Evolutionary conservation across 1,140 invertebrate genomes (phyloP), one percentile per base, ranked within the genome.

Genomic region (Littorina saxatilis): DNA sequence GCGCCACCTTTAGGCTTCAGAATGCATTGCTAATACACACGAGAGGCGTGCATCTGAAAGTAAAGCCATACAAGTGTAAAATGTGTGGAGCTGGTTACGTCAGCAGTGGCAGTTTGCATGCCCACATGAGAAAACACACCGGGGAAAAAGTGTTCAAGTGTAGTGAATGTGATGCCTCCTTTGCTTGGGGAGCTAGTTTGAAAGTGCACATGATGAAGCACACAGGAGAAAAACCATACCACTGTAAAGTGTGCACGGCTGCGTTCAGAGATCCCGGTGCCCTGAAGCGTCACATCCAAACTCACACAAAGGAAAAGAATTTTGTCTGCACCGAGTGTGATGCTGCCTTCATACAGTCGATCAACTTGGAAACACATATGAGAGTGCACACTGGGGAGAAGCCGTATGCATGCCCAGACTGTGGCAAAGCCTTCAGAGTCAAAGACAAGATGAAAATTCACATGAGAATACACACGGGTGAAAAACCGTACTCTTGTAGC

Each of bases 31-130:
- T n/a, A n/a, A n/a, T n/a, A n/a, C n/a, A n/a, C n/a, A n/a, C n/a
- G n/a, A n/a, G n/a, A n/a, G n/a, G n/a, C n/a, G n/a, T n/a, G n/a
- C n/a, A n/a, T n/a, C n/a, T n/a, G n/a, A n/a, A n/a, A n/a, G n/a
- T n/a, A n/a, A 97, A 97, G 88, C 96, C 96, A 0, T 97, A 97
- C 92, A 95, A 95, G 3, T 98, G 96, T 92, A 94, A 96, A n/a
- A 96, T 97, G 88, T 97, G 96, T 92, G 96, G 96, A 29, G 94
- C 96, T 63, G 96, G 96, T 88, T 97, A 97, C 85, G 90, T 93
- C 47, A 87, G 89, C 43, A 84, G 88, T 55, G 89, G 88, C n/a
- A 82, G 87, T 80, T 78, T 88, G 58, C 83, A 86, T 61, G 77
- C 80, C 66, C 88, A 89, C 78, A 78, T 88, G 23, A 39, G 82